phyloP scores from a whole-genome alignment of 2,888 invertebrate species.

The Thecophora atra region DNA sequence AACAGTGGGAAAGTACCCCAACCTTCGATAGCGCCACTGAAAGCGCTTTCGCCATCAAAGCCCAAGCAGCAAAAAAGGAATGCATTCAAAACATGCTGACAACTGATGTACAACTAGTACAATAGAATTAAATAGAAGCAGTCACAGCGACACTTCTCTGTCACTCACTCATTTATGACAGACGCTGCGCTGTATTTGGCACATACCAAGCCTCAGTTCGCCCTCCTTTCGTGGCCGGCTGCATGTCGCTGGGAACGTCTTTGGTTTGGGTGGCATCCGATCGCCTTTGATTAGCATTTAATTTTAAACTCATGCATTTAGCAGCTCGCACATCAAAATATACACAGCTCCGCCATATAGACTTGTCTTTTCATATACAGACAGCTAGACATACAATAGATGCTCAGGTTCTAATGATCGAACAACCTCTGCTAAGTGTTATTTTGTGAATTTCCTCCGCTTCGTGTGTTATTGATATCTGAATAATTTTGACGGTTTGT shows the following conservation, averaged over 20 bases:
- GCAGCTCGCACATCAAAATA: too few relatives aligned
- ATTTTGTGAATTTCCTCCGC: too few relatives aligned
- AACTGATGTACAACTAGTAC: background rate
- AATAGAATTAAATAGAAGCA: conserved; percentile 12
- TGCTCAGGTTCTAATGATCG: too few relatives aligned
- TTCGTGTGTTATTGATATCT: too few relatives aligned
- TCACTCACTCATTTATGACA: conserved; percentile 34
- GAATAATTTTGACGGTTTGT: too few relatives aligned
- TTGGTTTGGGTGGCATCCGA: background rate
- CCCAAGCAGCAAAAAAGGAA: background rate
- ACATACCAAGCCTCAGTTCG: background rate
- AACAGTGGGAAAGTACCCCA: too few relatives aligned
- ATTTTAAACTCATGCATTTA: background rate
- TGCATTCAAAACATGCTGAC: background rate
- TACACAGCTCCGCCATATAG: too few relatives aligned
- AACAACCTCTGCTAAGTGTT: too few relatives aligned
- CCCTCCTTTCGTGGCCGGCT: background rate
- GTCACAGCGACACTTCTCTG: conserved; percentile 17
- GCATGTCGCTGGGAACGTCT: background rate
- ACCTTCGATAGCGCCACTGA: too few relatives aligned
- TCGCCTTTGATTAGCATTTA: background rate
- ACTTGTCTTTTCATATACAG: too few relatives aligned
- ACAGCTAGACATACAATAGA: too few relatives aligned
- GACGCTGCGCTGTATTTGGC: conserved; percentile 12
- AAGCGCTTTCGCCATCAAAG: too few relatives aligned